phyloP scores from a whole-genome alignment of 2,113 vertebrate species.

The Strix uralensis region DNA sequence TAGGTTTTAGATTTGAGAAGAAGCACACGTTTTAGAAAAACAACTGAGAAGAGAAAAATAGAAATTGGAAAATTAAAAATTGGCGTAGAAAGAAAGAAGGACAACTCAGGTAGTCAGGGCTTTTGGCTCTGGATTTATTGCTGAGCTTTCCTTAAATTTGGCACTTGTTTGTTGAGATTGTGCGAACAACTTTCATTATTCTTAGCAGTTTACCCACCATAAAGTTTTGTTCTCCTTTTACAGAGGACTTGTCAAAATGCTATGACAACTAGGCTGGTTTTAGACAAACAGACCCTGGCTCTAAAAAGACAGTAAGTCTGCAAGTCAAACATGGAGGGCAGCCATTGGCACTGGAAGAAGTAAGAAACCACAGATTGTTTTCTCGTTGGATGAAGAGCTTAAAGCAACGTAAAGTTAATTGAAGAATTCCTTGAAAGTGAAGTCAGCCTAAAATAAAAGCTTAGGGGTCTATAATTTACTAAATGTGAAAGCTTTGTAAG shows the following conservation, averaged over 20 bases:
- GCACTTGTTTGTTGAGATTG: background rate
- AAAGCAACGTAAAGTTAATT: constrained; percentile 81
- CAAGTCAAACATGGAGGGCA: constrained; percentile 74
- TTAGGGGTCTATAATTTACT: constrained; percentile 72
- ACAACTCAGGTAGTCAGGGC: background rate
- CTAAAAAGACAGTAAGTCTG: constrained; percentile 70
- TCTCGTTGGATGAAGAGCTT: constrained; percentile 75
- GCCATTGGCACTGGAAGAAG: constrained; percentile 71
- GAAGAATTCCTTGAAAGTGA: constrained; percentile 86
- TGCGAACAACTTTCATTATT: constrained; percentile 3
- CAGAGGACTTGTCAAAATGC: constrained; percentile 69
- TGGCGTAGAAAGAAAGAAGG: background rate
- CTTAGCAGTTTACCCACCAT: constrained; percentile 27
- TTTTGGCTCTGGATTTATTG: background rate
- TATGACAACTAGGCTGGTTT: constrained; percentile 73
- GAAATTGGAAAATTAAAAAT: background rate
- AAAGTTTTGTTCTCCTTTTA: constrained; percentile 51
- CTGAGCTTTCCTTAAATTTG: background rate
- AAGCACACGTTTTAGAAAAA: background rate
- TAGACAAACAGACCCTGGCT: constrained; percentile 70
- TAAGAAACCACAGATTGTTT: constrained; percentile 79
- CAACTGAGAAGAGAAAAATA: background rate
- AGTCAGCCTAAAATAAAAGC: constrained; percentile 78
- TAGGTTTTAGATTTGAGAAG: background rate
- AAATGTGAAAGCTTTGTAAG: constrained; percentile 73